Base-by-base conservation (phyloP, 2,113 vertebrate genomes). In the Clinocottus analis region DNA sequence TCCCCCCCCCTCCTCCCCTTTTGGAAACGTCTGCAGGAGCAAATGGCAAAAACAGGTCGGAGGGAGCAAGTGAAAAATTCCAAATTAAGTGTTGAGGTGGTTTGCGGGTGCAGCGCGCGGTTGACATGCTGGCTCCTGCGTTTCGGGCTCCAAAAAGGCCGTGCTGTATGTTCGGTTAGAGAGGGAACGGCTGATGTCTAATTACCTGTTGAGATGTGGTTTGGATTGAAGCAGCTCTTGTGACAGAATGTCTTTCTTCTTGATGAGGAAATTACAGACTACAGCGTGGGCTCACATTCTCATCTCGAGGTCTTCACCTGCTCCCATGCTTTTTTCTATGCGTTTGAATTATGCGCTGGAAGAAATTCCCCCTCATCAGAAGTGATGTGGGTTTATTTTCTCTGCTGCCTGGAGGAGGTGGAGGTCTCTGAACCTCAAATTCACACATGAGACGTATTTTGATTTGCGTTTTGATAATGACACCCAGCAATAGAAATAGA, bases 191-290 rank as follows among this genome's bases (percentile, higher is more conserved):
- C 68, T 75, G 81, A 86, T 70, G 89, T 89, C 82, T 92, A 92
- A 92, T 91, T 87, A 88, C 75, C 88, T 89, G 82, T 69, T 90
- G 87, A 90, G 89, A 84, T 91, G 90, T 79, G 91, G 90, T 92
- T 92, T 88, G 86, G 90, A 90, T 82, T 35, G 65, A 87, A 80
- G 89, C 74, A 12, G 70, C 51, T 85, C 77, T 71, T 66, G 55
- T 87, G 89, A 90, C 87, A 81, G 86, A 77, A 8, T 55, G 75
- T 77, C 84, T 81, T 85, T 89, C 75, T 72, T 83, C 64, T 78
- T 91, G 87, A 90, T 89, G 90, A 86, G 90, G 82, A 90, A 93
- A 93, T 93, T 87, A 93, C 41, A 92, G 90, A 39, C 66, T 60
- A 11, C 75, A 63, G 63, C 35, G 13, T 2, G 12, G 80, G 19